Conservation (phyloP, 2,113 vertebrate species). For the Ochotona curzoniae region DNA sequence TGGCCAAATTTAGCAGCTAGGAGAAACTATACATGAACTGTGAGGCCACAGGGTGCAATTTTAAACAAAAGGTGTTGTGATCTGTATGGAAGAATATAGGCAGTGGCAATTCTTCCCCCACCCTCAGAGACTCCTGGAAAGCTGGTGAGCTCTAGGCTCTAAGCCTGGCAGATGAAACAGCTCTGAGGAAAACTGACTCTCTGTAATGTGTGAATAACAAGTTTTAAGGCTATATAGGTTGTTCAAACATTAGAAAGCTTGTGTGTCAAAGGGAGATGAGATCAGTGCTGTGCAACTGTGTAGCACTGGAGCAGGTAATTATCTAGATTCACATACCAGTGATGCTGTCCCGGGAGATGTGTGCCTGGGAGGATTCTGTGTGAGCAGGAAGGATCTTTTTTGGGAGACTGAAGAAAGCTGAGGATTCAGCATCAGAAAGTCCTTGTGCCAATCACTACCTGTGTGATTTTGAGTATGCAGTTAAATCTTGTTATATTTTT, state of each 20-base stretch:
- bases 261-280: background rate
- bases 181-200: conserved; percentile 17
- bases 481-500: background rate
- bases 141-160: background rate
- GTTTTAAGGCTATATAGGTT: background rate
- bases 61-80: background rate
- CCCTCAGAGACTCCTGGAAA: background rate
- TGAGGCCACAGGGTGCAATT: background rate
- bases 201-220: too few species aligned
- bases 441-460: background rate
- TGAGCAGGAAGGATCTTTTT: background rate
- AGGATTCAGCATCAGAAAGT: background rate
- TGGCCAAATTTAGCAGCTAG: conserved; percentile 18
- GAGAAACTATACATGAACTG: background rate
- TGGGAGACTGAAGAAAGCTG: background rate
- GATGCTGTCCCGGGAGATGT: background rate
- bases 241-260: background rate
- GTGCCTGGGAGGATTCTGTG: background rate
- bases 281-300: background rate
- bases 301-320: background rate
- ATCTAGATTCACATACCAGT: background rate
- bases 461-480: background rate
- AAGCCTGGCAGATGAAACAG: background rate
- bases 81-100: conserved; percentile 4
- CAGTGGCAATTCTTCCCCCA: background rate